A percentile compares a stretch with the other conserved stretches of the same genome.
These are phyloP conservation scores for Perccottus glenii DNA, from an alignment of 2,113 vertebrate genomes.

Conservation along the genomic window DNA sequence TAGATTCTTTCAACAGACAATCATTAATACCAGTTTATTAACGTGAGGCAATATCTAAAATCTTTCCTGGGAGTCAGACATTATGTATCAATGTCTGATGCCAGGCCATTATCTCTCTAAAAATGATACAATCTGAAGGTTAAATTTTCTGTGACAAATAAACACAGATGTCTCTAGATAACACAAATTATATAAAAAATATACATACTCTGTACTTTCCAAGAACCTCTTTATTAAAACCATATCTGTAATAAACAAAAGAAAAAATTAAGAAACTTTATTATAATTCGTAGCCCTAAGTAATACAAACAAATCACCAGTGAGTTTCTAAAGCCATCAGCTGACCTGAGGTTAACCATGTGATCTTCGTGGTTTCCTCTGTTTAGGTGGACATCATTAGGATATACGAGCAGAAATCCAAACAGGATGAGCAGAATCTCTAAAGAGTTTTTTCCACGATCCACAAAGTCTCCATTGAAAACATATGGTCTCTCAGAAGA, in stretches of 20 bases:
- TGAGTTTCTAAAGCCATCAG: too few relatives aligned
- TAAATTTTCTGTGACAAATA: not conserved
- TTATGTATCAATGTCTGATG: not conserved
- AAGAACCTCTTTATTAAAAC: slow-evolving; percentile 92
- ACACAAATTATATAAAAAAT: not conserved
- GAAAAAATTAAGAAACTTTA: slow-evolving; percentile 19
- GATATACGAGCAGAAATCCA: slow-evolving; percentile 90
- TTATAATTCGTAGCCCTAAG: not conserved
- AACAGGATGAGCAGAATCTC: slow-evolving; percentile 92
- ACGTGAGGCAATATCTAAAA: not conserved
- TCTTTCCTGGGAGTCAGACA: not conserved
- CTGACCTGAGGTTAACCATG: slow-evolving; percentile 89
- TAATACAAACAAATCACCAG: too few relatives aligned
- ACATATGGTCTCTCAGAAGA: slow-evolving; percentile 88
- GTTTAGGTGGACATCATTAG: slow-evolving; percentile 90
- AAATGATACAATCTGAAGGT: slow-evolving; percentile 19
- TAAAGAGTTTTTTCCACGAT: slow-evolving; percentile 89
- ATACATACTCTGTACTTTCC: slow-evolving; percentile 87
- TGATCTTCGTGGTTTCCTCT: slow-evolving; percentile 94
- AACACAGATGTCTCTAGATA: not conserved
- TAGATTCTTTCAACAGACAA: not conserved
- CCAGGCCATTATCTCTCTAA: not conserved
- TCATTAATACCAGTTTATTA: not conserved
- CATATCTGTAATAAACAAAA: slow-evolving; percentile 82
- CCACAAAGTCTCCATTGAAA: slow-evolving; percentile 95